A percentile compares a stretch with the other conserved stretches of the same genome.
These are phyloP conservation scores for Agelastica alni DNA, from an alignment of 2,888 invertebrate genomes.

Conservation along the genomic window DNA sequence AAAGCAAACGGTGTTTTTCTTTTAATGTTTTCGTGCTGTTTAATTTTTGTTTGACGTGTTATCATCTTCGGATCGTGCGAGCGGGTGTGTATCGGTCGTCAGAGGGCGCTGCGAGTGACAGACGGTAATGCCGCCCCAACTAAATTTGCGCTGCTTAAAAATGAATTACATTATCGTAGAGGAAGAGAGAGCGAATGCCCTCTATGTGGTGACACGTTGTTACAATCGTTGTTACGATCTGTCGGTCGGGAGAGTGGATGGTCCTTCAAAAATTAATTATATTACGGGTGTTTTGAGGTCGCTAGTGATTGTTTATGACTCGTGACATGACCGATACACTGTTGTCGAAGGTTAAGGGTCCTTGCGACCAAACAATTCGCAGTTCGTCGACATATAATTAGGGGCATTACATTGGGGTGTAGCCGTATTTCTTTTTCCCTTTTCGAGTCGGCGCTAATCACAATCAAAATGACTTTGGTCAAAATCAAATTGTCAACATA, in stretches of 20 bases:
- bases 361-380: not conserved
- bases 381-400: conserved; percentile 23
- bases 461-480: too few relatives aligned
- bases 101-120: conserved; percentile 44
- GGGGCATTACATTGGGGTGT: too few relatives aligned
- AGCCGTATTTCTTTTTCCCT: too few relatives aligned
- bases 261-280: conserved; percentile 42
- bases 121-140: conserved; percentile 40
- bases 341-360: conserved; percentile 19
- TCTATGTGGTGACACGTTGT: conserved; percentile 33
- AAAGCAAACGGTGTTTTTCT: too few relatives aligned
- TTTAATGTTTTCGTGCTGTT: too few relatives aligned
- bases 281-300: conserved; percentile 31
- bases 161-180: conserved; percentile 50
- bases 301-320: conserved; percentile 22
- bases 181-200: conserved; percentile 26
- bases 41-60: too few relatives aligned
- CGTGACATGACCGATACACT: conserved; percentile 24
- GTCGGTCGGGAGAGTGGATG: conserved; percentile 30
- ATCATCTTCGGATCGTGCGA: too few relatives aligned
- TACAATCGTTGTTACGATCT: conserved; percentile 39
- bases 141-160: conserved; percentile 47
- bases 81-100: conserved; percentile 23
- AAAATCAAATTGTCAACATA: too few relatives aligned
- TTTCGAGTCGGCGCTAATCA: too few relatives aligned